phyloP scores from a whole-genome alignment of 2,888 invertebrate species.

The Urechis unicinctus region DNA sequence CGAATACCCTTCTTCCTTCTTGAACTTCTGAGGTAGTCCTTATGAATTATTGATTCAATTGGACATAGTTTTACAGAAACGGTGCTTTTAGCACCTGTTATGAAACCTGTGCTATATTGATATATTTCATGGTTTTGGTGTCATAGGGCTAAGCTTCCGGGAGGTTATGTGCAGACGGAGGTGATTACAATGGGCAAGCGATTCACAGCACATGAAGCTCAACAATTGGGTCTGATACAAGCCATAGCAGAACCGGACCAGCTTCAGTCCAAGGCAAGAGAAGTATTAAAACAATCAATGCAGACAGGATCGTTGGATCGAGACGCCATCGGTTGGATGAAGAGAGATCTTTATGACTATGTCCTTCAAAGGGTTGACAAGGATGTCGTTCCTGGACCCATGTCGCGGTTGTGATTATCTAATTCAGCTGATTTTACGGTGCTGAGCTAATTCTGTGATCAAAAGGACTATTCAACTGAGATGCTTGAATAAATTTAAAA shows the following conservation, averaged over 20 bases:
- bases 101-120: too few relatives aligned
- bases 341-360: neutral
- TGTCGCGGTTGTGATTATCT: neutral
- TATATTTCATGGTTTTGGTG: too few relatives aligned
- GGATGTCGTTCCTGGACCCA: neutral
- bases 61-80: too few relatives aligned
- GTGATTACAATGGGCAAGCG: neutral
- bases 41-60: too few relatives aligned
- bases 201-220: neutral
- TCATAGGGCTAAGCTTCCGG: neutral
- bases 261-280: neutral
- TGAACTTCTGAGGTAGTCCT: neutral
- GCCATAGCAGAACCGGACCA: neutral
- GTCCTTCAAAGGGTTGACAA: neutral
- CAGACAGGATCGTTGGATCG: neutral
- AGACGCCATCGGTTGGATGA: neutral
- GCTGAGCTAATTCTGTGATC: neutral
- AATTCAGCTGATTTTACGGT: neutral
- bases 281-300: neutral
- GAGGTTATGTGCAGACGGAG: neutral
- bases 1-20: conserved; percentile 8
- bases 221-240: neutral
- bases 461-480: too few relatives aligned
- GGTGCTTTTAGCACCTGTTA: too few relatives aligned
- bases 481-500: too few relatives aligned